Evolutionary conservation across 2,888 invertebrate genomes (phyloP).

Genomic region (Metallyticus violacea): DNA sequence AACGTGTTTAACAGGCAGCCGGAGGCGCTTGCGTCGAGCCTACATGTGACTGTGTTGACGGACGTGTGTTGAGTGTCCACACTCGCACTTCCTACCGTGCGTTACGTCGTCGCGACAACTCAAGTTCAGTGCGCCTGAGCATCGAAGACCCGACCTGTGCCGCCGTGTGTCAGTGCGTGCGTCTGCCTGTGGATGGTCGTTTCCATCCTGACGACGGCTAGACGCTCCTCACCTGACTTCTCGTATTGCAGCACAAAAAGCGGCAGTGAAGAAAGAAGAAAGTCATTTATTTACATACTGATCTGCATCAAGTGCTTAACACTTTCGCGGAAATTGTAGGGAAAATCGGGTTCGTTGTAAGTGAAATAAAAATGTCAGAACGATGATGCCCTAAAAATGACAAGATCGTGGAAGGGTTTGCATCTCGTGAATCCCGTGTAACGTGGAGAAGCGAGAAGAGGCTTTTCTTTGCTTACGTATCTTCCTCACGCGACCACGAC

Average conservation of each 20-base stretch:
- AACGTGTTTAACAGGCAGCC: no score
- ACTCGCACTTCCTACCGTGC: no score
- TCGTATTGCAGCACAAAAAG: background rate
- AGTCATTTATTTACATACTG: background rate
- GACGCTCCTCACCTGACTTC: no score
- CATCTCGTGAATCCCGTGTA: background rate
- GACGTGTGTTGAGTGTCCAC: background rate
- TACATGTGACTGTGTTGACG: background rate
- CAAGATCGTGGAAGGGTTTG: background rate
- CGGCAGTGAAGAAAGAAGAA: background rate
- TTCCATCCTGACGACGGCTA: no score
- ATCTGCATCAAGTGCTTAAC: background rate
- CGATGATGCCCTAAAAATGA: background rate
- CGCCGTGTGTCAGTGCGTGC: background rate
- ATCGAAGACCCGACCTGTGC: background rate
- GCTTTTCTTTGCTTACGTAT: background rate
- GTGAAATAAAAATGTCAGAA: background rate
- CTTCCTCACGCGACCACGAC: background rate
- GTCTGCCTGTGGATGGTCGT: no score
- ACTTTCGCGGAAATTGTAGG: no score
- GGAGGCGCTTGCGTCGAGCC: background rate
- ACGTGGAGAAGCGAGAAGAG: background rate
- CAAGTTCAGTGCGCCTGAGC: background rate
- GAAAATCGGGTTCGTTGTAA: no score
- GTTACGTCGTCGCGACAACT: background rate